Base-by-base conservation (phyloP, 2,797 vertebrate genomes). In the Cyprinella venusta region DNA sequence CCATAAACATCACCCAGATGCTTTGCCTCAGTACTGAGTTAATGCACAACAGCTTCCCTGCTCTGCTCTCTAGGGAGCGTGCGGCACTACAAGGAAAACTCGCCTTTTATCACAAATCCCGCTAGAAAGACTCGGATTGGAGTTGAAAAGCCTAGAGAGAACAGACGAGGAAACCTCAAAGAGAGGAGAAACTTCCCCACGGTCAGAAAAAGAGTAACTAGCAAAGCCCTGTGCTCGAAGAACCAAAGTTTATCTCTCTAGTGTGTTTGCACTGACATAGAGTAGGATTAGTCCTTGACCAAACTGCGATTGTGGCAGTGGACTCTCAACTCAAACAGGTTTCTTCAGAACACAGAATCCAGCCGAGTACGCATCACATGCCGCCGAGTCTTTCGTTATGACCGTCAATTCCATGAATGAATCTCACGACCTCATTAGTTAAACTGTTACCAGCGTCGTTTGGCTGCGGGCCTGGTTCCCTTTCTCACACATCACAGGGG, bases 1-100 rank as follows among this genome's bases (percentile, higher is more conserved):
- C 94, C 94, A 95, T 94, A 95, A 95, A 95, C 93, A 92, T 95
- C 94, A 94, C 86, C 89, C 80, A 72, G 13, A 70, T 77, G 76
- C 79, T 71, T 82, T 80, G 63, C 85, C 71, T 85, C 72, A 54
- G 65, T 71, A 54, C 80, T 64, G 76, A 75, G 79, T 80, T 85
- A 85, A 82, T 61, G 48, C 81, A 83, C 70, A 79, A 69, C 84
- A 74, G 86, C 81, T 54, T 84, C 82, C 74, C 24, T 26, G 76
- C 81, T 80, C 77, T 38, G 24, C 65, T 79, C 83, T 52, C 52
- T 48, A 19, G 81, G 79, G 71, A 86, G 19, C 13, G 15, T 30
- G 30, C 64, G 7, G 54, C 48, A 84, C 79, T 76, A 80, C 69
- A 85, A 68, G 67, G 69, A 85, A 81, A 87, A 50, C 42, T 78